Percentiles rank a stretch among this genome's conserved stretches.
Evolutionary conservation across 1,140 invertebrate species (phyloP).

Genomic region (Oppia nitens): DNA sequence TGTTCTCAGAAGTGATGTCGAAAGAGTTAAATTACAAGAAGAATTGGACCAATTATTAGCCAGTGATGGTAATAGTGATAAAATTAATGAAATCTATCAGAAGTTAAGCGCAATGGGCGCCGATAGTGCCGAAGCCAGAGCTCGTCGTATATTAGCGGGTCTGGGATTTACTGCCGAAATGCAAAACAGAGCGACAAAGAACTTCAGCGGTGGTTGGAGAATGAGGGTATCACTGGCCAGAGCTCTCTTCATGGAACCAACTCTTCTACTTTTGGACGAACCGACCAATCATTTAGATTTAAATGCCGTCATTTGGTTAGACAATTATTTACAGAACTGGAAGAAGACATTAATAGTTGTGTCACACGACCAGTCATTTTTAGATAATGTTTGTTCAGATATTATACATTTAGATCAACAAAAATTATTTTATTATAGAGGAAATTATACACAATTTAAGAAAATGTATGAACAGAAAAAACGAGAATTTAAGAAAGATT

Average conservation of each 20-base stretch:
- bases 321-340: constrained; percentile 89
- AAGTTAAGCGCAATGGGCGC: constrained; percentile 90
- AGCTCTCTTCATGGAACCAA: constrained; percentile 63
- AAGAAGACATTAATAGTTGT: constrained; percentile 94
- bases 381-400: constrained; percentile 98
- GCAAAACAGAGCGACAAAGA: constrained; percentile 83
- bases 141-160: constrained; percentile 86
- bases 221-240: constrained; percentile 90
- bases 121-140: constrained; percentile 87
- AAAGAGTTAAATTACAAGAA: constrained; percentile 57
- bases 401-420: constrained; percentile 90
- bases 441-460: constrained; percentile 89
- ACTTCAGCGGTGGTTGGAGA: constrained; percentile 95
- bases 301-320: constrained; percentile 97
- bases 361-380: constrained; percentile 97
- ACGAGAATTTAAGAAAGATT: constrained; percentile 89
- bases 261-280: constrained; percentile 86
- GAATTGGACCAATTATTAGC: constrained; percentile 65
- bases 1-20: constrained; percentile 78
- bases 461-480: constrained; percentile 95
- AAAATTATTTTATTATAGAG: constrained; percentile 92
- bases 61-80: constrained; percentile 38
- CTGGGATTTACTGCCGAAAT: constrained; percentile 79
- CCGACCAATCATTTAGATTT: constrained; percentile 71
- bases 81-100: constrained; percentile 55